Conservation (phyloP, 2,888 invertebrate species). For the Drosophila yooni region DNA sequence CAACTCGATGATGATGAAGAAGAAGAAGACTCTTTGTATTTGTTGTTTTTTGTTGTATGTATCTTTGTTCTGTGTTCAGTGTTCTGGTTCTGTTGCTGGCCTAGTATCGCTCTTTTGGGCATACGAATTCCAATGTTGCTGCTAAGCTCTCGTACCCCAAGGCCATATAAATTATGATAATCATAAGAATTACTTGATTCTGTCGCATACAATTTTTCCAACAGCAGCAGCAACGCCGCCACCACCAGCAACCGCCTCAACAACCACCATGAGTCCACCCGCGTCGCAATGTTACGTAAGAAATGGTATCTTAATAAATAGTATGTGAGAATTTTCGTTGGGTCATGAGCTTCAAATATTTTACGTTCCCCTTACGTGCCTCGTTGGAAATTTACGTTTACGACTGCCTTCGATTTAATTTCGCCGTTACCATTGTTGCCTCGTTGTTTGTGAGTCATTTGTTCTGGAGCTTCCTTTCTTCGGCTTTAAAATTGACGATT, state of each 20-base stretch:
- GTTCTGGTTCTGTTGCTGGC: conserved; percentile 54
- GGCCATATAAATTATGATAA: conserved; percentile 81
- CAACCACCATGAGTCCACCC: conserved; percentile 12
- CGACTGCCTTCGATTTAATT: conserved; percentile 47
- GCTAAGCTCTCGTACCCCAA: conserved; percentile 58
- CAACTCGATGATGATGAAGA: conserved; percentile 12
- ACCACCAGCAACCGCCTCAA: conserved; percentile 3
- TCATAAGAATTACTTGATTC: conserved; percentile 77
- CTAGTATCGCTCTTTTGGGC: conserved; percentile 42
- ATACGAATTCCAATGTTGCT: conserved; percentile 44
- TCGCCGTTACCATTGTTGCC: conserved; percentile 7
- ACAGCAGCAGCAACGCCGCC: conserved; percentile 2
- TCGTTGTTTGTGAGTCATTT: background rate
- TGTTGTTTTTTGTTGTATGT: conserved; percentile 13
- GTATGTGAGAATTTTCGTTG: conserved; percentile 62
- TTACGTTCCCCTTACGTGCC: conserved; percentile 71
- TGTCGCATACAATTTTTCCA: conserved; percentile 50
- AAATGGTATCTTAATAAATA: conserved; percentile 53
- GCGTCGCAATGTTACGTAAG: conserved; percentile 51
- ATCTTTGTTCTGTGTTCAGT: conserved; percentile 23
- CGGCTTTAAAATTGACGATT: conserved; percentile 75
- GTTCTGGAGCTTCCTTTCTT: conserved; percentile 16
- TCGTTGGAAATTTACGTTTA: conserved; percentile 52
- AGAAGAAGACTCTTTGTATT: conserved; percentile 43
- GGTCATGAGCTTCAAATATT: conserved; percentile 53